phyloP scores from a whole-genome alignment of 2,888 invertebrate species.

The Dascillus cervinus region DNA sequence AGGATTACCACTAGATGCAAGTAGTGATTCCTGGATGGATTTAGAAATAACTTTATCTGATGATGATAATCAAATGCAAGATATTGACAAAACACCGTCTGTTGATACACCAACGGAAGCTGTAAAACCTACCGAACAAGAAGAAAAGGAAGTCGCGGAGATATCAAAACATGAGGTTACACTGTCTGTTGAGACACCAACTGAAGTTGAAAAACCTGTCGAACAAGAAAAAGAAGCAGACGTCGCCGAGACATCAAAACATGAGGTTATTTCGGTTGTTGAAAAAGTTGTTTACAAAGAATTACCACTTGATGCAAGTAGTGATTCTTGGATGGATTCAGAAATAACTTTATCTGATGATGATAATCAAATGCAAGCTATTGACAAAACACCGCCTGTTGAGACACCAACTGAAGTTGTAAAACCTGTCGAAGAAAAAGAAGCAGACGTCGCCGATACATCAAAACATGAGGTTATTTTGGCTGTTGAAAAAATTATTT shows the following conservation, averaged over 20 bases:
- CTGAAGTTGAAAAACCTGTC: not conserved
- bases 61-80: slow-evolving; percentile 1
- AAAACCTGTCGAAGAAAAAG: not conserved
- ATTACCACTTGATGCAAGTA: not conserved
- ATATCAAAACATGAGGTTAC: too few relatives aligned
- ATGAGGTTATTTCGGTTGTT: too few relatives aligned
- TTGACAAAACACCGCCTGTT: too few relatives aligned
- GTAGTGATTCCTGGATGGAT: slow-evolving; percentile 27
- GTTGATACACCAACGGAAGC: not conserved
- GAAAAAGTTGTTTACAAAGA: not conserved
- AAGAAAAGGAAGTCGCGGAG: too few relatives aligned
- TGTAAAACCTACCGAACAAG: not conserved
- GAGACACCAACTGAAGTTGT: not conserved
- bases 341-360: slow-evolving; percentile 1
- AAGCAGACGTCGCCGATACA: not conserved
- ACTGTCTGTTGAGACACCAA: not conserved
- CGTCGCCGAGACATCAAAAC: not conserved
- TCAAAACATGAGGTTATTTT: not conserved
- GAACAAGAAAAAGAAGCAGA: not conserved
- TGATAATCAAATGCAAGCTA: not conserved
- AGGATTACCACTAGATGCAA: slow-evolving; percentile 22
- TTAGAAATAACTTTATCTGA: slow-evolving; percentile 10
- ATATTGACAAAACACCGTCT: not conserved
- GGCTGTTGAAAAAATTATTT: slow-evolving; percentile 6
- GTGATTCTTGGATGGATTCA: slow-evolving; percentile 1